These are phyloP conservation scores for Siniperca chuatsi DNA, from an alignment of 2,113 vertebrate genomes.

Conservation along the genomic window DNA sequence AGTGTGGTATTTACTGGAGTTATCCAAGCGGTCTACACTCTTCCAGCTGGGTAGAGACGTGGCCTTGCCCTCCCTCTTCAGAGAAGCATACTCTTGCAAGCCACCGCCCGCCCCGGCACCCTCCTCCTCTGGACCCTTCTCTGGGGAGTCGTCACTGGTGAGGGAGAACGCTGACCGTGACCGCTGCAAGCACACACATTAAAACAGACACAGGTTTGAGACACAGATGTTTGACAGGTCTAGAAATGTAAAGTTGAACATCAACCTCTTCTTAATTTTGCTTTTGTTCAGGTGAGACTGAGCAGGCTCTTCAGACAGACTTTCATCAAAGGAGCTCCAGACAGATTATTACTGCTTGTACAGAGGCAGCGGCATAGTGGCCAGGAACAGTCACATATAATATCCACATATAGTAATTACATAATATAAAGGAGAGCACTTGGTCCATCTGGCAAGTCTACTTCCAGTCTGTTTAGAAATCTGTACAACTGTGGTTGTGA, in stretches of 20 bases:
- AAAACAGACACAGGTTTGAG: background rate
- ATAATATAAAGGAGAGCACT: slow-evolving; percentile 8
- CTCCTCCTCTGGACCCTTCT: slow-evolving; percentile 80
- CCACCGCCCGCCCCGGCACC: slow-evolving; percentile 38
- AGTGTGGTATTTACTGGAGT: slow-evolving; percentile 86
- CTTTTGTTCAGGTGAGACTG: background rate
- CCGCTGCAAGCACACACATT: slow-evolving; percentile 79
- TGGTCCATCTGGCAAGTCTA: background rate
- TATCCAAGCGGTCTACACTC: slow-evolving; percentile 89
- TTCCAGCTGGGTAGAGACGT: slow-evolving; percentile 89
- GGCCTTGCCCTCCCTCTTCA: slow-evolving; percentile 83
- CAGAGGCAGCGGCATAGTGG: background rate
- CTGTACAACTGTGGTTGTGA: slow-evolving; percentile 6
- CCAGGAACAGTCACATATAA: slow-evolving; percentile 16
- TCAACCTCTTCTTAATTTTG: background rate
- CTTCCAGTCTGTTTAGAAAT: background rate
- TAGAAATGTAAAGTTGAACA: background rate
- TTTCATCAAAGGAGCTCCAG: background rate
- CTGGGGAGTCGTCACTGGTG: slow-evolving; percentile 84
- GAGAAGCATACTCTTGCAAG: slow-evolving; percentile 79
- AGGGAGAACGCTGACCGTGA: slow-evolving; percentile 90
- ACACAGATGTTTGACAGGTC: background rate
- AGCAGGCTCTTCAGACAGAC: slow-evolving; percentile 4
- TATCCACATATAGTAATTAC: slow-evolving; percentile 23
- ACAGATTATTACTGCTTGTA: slow-evolving; percentile 1